A percentile compares a stretch with the other conserved stretches of the same genome.
Conservation (phyloP, 2,113 vertebrate species). For the Corvus moneduloides region DNA sequence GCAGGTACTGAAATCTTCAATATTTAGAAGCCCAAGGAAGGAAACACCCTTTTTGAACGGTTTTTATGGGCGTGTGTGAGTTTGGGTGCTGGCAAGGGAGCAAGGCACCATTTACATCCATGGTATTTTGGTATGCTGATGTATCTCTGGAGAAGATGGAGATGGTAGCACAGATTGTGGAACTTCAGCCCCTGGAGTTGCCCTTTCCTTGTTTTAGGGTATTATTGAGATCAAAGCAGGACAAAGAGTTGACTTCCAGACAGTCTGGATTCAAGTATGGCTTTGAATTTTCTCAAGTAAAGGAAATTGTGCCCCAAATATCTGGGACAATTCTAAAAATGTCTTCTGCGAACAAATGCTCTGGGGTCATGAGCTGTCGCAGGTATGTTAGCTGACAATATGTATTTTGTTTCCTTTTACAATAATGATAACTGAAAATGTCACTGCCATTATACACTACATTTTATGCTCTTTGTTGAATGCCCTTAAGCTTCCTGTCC, state of each 20-base stretch:
- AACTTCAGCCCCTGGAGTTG: neutral
- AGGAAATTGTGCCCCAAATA: neutral
- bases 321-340: neutral
- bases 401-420: slow-evolving; percentile 67
- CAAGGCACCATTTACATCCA: neutral
- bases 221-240: neutral
- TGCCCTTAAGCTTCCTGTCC: slow-evolving; percentile 64
- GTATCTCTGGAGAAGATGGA: neutral
- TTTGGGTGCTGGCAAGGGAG: neutral
- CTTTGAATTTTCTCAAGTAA: neutral
- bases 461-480: slow-evolving; percentile 50
- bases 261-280: neutral
- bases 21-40: neutral
- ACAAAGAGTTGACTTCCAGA: neutral
- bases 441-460: slow-evolving; percentile 57
- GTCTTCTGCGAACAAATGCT: neutral
- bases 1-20: neutral
- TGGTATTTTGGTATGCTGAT: neutral
- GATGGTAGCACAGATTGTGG: neutral
- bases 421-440: slow-evolving; percentile 72
- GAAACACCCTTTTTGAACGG: neutral
- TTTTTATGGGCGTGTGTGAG: neutral
- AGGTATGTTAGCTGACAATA: slow-evolving; percentile 43
- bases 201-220: neutral
- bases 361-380: neutral